Percentiles rank a stretch among this genome's conserved stretches.
Evolutionary conservation across 2,888 invertebrate genomes (phyloP).

Genomic region (Phalera bucephala): DNA sequence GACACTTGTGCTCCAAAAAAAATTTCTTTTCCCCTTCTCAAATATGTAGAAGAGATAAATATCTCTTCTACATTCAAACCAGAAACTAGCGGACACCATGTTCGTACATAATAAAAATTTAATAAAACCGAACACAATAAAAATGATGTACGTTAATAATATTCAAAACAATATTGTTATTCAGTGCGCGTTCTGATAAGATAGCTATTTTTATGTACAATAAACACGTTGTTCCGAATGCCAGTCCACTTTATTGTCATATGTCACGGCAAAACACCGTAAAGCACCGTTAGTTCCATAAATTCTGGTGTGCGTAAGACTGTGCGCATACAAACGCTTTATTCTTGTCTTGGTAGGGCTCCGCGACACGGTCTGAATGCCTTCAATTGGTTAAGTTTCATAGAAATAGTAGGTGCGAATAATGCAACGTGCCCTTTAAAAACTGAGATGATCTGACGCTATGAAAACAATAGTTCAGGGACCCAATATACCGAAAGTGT

Average conservation of each 20-base stretch:
- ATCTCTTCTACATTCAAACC: too few relatives aligned
- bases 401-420: too few relatives aligned
- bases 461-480: too few relatives aligned
- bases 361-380: too few relatives aligned
- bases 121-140: constrained; percentile 33
- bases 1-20: too few relatives aligned
- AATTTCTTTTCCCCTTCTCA: too few relatives aligned
- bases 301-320: constrained; percentile 49
- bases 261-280: constrained; percentile 68
- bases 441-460: too few relatives aligned
- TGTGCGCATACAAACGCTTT: constrained; percentile 11
- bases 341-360: too few relatives aligned
- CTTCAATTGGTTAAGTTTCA: too few relatives aligned
- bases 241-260: constrained; percentile 62
- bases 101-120: constrained; percentile 36
- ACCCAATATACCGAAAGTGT: too few relatives aligned
- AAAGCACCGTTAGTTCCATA: constrained; percentile 58
- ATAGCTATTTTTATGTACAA: constrained; percentile 59
- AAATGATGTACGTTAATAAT: constrained; percentile 53
- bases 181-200: constrained; percentile 45
- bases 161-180: constrained; percentile 50
- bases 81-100: constrained; percentile 15
- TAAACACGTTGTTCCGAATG: constrained; percentile 72
- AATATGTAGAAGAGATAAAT: too few relatives aligned
- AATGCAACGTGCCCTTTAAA: too few relatives aligned